Base-by-base conservation (phyloP, 2,113 vertebrate species). In the Elgaria multicarinata region DNA sequence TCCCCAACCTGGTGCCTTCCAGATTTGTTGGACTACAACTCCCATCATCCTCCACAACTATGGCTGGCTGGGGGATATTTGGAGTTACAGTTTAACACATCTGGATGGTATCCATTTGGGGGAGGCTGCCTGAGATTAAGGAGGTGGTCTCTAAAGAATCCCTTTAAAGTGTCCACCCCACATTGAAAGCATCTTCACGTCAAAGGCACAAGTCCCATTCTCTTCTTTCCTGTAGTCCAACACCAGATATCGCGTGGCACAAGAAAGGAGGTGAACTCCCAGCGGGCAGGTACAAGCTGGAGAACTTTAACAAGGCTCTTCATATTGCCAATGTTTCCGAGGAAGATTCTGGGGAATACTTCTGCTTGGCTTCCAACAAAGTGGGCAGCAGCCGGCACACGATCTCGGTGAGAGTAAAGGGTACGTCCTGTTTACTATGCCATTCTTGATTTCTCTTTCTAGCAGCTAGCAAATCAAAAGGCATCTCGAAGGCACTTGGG, bases 351-450 rank as follows among this genome's bases (percentile, higher is more conserved):
- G 99, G 99, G 71, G 98, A 98, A 33, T 99, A 99, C 78, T 98
- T 98, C 89, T 99, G 99, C 97, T 97, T 99, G 97, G 99, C 99
- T 2, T 99, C 98, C 55, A 99, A 98, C 96, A 98, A 98, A 91
- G 97, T 99, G 92, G 99, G 99, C 95, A 99, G 97, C 95, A 98
- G 98, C 91, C 98, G 98, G 72, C 99, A 99, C 97, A 98, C 98
- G 82, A 98, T 99, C 97, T 97, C 96, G 89, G 99, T 99, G 92
- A 98, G 98, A 96, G 98, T 99, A 92, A 99, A 99, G 98, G 99
- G 99, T 99, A 96, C 97, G 98, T 95, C 91, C 53, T 58, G 87
- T 78, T 95, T 96, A 95, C 94, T 96, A 89, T 93, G 91, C 94
- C 94, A 33, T 95, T 95, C 94, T 46, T 0, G 58, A 71, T 82